phyloP scores from a whole-genome alignment of 2,113 vertebrate species.

The Corythornis cristatus region DNA sequence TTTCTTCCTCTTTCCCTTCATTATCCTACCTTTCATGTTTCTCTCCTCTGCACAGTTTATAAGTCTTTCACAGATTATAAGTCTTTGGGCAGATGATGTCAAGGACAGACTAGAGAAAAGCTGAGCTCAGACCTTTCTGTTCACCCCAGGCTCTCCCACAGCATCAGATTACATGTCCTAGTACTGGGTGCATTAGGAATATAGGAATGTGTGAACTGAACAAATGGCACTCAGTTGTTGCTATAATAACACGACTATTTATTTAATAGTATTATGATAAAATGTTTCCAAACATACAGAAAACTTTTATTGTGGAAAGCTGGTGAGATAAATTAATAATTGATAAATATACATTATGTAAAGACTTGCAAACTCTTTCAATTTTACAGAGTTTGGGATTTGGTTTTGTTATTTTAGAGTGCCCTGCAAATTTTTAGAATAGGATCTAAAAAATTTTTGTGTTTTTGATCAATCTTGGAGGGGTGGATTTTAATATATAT shows the following conservation, averaged over 20 bases:
- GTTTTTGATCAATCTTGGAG: conserved; percentile 77
- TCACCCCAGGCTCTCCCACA: background rate
- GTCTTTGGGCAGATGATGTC: background rate
- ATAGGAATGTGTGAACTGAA: background rate
- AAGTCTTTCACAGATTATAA: background rate
- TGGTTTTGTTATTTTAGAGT: background rate
- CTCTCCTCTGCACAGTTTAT: background rate
- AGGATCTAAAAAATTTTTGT: background rate
- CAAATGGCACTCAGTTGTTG: background rate
- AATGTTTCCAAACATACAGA: background rate
- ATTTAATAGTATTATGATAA: background rate
- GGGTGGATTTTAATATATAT: conserved; percentile 44
- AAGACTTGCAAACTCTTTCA: background rate
- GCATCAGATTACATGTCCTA: background rate
- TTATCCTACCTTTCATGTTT: background rate
- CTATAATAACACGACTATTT: background rate
- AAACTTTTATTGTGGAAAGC: background rate
- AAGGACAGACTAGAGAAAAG: background rate
- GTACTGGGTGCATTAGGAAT: background rate
- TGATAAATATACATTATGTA: background rate
- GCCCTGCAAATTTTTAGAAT: background rate
- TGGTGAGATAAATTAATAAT: background rate
- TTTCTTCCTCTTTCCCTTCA: conserved; percentile 1
- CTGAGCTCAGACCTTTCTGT: background rate
- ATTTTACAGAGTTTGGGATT: background rate